These are phyloP conservation scores for Drosophila bocqueti DNA, from an alignment of 1,140 invertebrate genomes.

Conservation along the genomic window DNA sequence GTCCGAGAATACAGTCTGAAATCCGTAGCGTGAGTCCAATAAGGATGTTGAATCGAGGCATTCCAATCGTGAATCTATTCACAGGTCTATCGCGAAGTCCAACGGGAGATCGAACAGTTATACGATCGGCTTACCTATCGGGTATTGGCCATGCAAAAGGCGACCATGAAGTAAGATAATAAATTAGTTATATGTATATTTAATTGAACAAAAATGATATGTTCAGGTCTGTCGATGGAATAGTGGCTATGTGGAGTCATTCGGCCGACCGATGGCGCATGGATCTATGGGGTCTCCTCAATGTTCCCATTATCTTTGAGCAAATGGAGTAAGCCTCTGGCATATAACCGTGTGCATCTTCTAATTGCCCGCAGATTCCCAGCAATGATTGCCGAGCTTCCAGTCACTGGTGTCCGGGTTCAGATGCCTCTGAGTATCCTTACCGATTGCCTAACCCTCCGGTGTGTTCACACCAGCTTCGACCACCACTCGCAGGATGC, in stretches of 20 bases:
- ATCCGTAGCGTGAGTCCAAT: conserved; percentile 34
- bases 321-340: conserved; percentile 56
- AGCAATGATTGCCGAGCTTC: conserved; percentile 46
- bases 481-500: conserved; percentile 62
- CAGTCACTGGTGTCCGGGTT: conserved; percentile 8
- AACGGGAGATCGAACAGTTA: conserved; percentile 37
- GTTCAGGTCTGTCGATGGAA: conserved; percentile 51
- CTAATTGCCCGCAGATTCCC: conserved; percentile 33
- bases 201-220: neutral
- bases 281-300: conserved; percentile 69
- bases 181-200: neutral
- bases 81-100: conserved; percentile 47
- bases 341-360: neutral
- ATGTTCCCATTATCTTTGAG: conserved; percentile 64
- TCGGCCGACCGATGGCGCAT: conserved; percentile 45
- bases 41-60: neutral
- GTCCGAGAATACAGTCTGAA: conserved; percentile 10
- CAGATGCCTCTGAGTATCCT: conserved; percentile 60
- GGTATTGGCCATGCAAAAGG: conserved; percentile 58
- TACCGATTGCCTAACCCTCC: conserved; percentile 60
- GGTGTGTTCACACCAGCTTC: conserved; percentile 63
- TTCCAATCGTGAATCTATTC: neutral
- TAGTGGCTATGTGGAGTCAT: conserved; percentile 51
- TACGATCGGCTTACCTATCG: conserved; percentile 73
- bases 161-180: conserved; percentile 62